Base-by-base conservation (phyloP, 2,888 invertebrate species). In the Cephus nigrinus region DNA sequence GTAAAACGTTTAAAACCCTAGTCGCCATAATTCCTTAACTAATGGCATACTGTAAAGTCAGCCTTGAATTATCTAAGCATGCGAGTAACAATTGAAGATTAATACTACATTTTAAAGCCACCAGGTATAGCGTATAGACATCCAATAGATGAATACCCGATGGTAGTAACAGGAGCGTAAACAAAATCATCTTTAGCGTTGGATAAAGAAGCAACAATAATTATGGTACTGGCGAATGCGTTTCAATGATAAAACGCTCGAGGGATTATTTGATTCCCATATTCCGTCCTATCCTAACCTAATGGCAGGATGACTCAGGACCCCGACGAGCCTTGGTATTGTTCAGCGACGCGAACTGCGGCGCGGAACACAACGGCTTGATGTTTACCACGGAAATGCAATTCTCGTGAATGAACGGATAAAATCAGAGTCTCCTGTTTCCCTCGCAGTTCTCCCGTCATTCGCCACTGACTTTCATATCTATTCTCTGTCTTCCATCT, bases 1-100 rank as follows among this genome's bases (percentile, higher is more conserved):
- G 40, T 15, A 15, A 40, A 5, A 40, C 55, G 23, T 9, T 55
- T 23, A 55, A 55, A 23, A 23, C 9, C 23, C 55, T 2, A 15
- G 9, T 23, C 55, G 55, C 2, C 55, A 55, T 55, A 9, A 55
- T 55, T 55, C 23, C 71, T 33, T 71, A 71, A 31, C 32, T 71
- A 32, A 71, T 33, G 15, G 77, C 79, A 82, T 81, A 85, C 83
- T 83, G 84, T 84, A 80, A 81, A 81, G 74, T 81, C 82, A 84
- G 83, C 87, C 86, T 87, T 87, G 86, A 85, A 85, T 85, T 85
- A 5, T 85, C 81, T 86, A 85, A 84, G 84, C 80, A 80, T 80
- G 81, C 83, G 83, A 83, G 83, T 84, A 85, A 88, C 86, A 84
- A 88, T 87, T 86, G 86, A 87, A 88, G 86, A 55, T 55, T 55